Evolutionary conservation across 1,140 invertebrate genomes (phyloP).

Genomic region (Meloidogyne chitwoodi): DNA sequence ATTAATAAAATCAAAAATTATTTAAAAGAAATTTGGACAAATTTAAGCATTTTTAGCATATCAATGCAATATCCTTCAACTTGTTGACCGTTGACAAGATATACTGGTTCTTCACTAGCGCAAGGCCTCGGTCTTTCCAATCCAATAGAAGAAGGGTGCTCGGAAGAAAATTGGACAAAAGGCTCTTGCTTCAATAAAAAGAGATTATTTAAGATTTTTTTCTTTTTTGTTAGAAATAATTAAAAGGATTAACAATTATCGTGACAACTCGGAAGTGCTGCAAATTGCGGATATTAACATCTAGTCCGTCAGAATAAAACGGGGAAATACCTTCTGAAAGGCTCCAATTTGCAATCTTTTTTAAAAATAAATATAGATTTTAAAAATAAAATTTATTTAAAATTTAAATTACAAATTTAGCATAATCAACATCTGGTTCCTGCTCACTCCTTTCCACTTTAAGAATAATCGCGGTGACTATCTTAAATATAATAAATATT

Average conservation of each 20-base stretch:
- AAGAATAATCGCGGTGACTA: constrained; percentile 37
- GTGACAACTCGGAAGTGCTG: constrained; percentile 53
- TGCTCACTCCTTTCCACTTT: constrained; percentile 42
- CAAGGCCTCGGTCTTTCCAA: constrained; percentile 11
- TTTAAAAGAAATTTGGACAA: not conserved
- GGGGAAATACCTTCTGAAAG: constrained; percentile 33
- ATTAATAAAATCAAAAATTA: constrained; percentile 29
- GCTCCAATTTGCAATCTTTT: constrained; percentile 56
- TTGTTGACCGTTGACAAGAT: constrained; percentile 2
- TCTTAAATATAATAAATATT: constrained; percentile 24
- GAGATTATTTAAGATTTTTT: too few relatives aligned
- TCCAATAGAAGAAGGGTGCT: constrained; percentile 9
- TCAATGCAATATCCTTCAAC: constrained; percentile 57
- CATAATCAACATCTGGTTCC: constrained; percentile 42
- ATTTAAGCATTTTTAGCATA: constrained; percentile 32
- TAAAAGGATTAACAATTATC: constrained; percentile 44
- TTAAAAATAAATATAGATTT: not conserved
- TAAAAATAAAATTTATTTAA: not conserved
- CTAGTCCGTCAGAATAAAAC: constrained; percentile 42
- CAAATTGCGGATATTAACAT: constrained; percentile 43
- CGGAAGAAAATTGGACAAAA: constrained; percentile 39
- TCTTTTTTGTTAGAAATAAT: not conserved
- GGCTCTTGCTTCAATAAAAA: constrained; percentile 51
- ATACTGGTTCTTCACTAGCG: constrained; percentile 9
- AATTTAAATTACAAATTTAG: constrained; percentile 43